Evolutionary conservation across 1,140 invertebrate species (phyloP), one percentile per base, ranked within the genome.

Genomic region (Caligus rogercresseyi): DNA sequence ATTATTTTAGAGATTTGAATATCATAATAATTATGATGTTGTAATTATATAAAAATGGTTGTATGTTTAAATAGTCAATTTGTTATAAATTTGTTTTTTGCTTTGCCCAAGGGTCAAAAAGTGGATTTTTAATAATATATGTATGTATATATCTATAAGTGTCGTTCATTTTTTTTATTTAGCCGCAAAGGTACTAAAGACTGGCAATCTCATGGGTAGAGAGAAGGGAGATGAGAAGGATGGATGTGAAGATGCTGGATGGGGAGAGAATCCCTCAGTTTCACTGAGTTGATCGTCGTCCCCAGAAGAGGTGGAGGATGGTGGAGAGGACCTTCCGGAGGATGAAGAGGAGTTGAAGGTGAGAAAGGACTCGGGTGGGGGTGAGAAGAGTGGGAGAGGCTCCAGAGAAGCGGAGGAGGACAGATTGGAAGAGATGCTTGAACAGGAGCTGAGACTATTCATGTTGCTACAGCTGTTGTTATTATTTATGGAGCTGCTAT

Each of bases 271-370:
- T n/a, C n/a, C n/a, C 31, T 43, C 31, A 43, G 31, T 43, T 43
- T 43, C 31, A 43, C 31, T 43, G 31, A 43, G 7, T 7, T 11
- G n/a, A n/a, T 43, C 31, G n/a, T 43, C 31, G n/a, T 43, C 31
- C 31, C 31, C 31, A 43, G 31, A 43, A 43, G 31, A n/a, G n/a
- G n/a, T n/a, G 31, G 31, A 43, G 31, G 31, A 66, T 20, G 54
- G 65, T 70, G 60, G n/a, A 73, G 25, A 53, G 51, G 65, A 67
- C 31, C 68, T 65, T 14, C 69, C 67, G n/a, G 70, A 61, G n/a
- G 67, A 67, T 2, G 69, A 64, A 20, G 70, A 3, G 69, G 64
- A 20, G 70, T 67, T 71, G 71, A 72, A 21, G 69, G 65, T 16
- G 66, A 67, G 57, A n/a, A n/a, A n/a, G n/a, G n/a, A n/a, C n/a